phyloP scores from a whole-genome alignment of 2,888 invertebrate genomes.

The Tenthredo notha region DNA sequence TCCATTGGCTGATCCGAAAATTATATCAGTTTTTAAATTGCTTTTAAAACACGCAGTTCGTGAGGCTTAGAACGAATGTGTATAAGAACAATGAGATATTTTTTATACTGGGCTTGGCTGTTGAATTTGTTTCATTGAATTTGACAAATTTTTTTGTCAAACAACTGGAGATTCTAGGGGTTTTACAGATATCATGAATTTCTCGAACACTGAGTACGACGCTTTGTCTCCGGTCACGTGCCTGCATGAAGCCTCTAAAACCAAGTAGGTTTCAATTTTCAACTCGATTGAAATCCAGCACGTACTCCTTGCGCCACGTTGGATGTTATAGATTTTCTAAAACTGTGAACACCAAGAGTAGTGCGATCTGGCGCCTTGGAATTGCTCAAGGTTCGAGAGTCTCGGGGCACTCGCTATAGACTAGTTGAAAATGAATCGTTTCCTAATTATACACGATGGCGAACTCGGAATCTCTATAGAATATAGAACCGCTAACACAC shows the following conservation, averaged over 20 bases:
- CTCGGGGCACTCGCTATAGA: not conserved
- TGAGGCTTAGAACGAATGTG: not conserved
- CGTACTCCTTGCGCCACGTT: not conserved
- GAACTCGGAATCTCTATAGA: slow-evolving; percentile 17
- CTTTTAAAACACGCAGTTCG: not conserved
- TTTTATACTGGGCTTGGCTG: not conserved
- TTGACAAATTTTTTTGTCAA: not conserved
- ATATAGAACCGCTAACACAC: slow-evolving; percentile 4
- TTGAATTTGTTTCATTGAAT: not conserved
- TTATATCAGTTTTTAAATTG: not conserved
- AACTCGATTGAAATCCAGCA: slow-evolving; percentile 35
- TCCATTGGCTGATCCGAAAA: not conserved
- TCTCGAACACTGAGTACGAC: not conserved
- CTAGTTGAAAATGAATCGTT: slow-evolving; percentile 47
- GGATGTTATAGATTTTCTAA: slow-evolving; percentile 40
- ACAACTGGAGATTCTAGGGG: not conserved
- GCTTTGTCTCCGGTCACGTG: slow-evolving; percentile 28
- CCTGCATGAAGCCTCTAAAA: slow-evolving; percentile 7
- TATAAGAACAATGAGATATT: not conserved
- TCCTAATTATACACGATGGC: slow-evolving; percentile 50
- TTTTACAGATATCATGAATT: slow-evolving; percentile 17
- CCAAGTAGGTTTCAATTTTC: slow-evolving; percentile 26
- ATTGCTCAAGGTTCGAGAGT: slow-evolving; percentile 18
- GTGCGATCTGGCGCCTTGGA: slow-evolving; percentile 3
- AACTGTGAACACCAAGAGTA: not conserved